Evolutionary conservation across 30 jellyfish, hydroid and myxozoan genomes (phyloP).

Genomic region (Turritopsis rubra): DNA sequence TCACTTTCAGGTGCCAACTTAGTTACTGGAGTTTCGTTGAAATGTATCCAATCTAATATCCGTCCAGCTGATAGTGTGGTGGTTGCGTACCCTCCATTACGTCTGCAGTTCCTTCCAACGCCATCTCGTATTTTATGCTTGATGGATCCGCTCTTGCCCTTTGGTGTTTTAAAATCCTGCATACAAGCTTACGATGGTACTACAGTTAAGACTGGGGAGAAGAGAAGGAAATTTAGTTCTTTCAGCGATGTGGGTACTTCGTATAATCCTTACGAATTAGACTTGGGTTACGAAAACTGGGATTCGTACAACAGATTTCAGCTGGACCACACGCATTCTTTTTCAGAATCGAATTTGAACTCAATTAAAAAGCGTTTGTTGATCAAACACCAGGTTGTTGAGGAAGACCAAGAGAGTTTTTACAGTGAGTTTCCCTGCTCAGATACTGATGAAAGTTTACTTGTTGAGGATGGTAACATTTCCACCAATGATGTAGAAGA

Average conservation of each 20-base stretch:
- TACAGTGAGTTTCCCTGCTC: conserved; percentile 36
- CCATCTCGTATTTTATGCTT: conserved; percentile 95
- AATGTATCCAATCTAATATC: conserved; percentile 59
- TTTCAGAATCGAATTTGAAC: conserved; percentile 52
- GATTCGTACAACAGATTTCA: conserved; percentile 25
- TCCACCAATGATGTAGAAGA: conserved; percentile 5
- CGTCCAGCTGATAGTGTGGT: conserved; percentile 89
- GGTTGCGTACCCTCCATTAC: conserved; percentile 90
- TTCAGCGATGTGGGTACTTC: conserved; percentile 39
- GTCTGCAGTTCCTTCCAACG: conserved; percentile 69
- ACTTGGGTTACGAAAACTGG: conserved; percentile 54
- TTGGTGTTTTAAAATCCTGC: conserved; percentile 83
- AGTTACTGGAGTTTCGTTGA: conserved; percentile 66
- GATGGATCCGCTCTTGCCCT: conserved; percentile 92
- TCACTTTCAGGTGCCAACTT: conserved; percentile 71
- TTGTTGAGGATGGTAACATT: not conserved
- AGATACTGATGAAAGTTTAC: not conserved
- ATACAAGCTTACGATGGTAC: conserved; percentile 79
- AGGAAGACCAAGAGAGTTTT: conserved; percentile 33
- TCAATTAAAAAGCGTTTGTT: not conserved
- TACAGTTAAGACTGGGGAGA: conserved; percentile 21
- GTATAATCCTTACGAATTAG: conserved; percentile 79
- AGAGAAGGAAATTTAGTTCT: conserved; percentile 1
- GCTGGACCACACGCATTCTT: conserved; percentile 30
- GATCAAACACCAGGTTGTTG: conserved; percentile 1